Evolutionary conservation across 2,113 vertebrate genomes (phyloP), one percentile per base, ranked within the genome.

Genomic region (Sander lucioperca): DNA sequence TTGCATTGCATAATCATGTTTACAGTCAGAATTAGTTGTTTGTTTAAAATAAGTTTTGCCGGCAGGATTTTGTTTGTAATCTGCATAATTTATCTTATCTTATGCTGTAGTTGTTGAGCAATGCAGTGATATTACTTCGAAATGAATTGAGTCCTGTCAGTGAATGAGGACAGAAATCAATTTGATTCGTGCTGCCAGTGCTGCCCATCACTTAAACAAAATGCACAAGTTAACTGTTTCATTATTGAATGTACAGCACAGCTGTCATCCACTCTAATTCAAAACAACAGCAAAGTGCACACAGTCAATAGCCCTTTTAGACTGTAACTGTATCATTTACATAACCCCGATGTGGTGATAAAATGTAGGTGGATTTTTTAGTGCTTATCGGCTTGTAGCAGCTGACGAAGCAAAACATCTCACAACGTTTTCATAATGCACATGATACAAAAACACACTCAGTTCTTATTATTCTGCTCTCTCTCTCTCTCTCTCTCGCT

Each of bases 1-100:
- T 94, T 93, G 92, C 61, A 57, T 93, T 91, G 88, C 89, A 84
- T 93, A 93, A 95, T 92, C 88, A 73, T 94, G 91, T 94, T 95
- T 95, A 89, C 92, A 87, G 80, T 93, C 79, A 89, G 80, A 93
- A 94, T 91, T 77, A 83, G 85, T 93, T 94, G 93, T 94, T 94
- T 95, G 89, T 94, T 93, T 94, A 88, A 86, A 91, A 83, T 92
- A 89, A 84, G 76, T 93, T 92, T 94, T 73, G 91, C 93, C 79
- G 36, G 87, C 89, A 94, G 89, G 91, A 91, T 79, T 91, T 91
- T 90, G 77, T 93, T 85, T 90, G 90, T 86, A 86, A 79, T 89
- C 85, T 91, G 84, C 91, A 95, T 94, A 93, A 92, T 92, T 94
- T 77, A 92, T 91, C 77, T 80, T 54, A 82, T 74, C 18, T 86